These are phyloP conservation scores for Callithrix jacchus DNA, from an alignment of 2,113 vertebrate genomes.

Conservation along the genomic window DNA sequence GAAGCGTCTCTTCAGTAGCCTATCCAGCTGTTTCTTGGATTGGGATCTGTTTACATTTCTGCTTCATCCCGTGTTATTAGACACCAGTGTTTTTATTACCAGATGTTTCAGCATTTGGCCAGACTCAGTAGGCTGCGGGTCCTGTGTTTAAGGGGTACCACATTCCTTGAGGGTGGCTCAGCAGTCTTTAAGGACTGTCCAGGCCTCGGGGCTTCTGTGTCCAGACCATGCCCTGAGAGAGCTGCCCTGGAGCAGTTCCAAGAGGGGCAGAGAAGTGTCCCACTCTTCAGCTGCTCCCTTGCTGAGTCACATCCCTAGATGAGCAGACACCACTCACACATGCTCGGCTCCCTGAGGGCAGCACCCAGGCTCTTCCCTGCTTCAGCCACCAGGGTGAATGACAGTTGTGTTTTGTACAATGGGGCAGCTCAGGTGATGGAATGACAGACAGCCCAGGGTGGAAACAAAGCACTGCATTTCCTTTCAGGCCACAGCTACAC, in stretches of 20 bases:
- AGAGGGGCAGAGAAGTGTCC: background rate
- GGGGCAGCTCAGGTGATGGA: background rate
- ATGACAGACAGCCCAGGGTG: background rate
- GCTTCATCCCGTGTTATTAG: background rate
- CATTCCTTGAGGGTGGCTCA: background rate
- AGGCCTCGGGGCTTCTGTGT: background rate
- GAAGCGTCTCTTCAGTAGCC: background rate
- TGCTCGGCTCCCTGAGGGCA: background rate
- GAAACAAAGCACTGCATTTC: background rate
- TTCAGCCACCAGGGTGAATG: background rate
- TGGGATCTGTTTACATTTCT: background rate
- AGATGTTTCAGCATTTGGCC: background rate
- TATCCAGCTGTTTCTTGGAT: rapidly evolving
- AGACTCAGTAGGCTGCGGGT: background rate
- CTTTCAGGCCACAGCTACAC: background rate
- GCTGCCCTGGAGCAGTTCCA: rapidly evolving
- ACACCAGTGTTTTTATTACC: background rate
- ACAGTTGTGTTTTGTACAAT: background rate
- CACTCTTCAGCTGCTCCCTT: background rate
- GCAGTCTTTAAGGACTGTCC: background rate
- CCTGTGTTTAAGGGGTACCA: background rate
- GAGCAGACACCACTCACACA: background rate
- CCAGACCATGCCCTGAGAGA: rapidly evolving
- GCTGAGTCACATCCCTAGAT: background rate
- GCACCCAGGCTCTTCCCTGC: background rate